Evolutionary conservation across 2,888 invertebrate genomes (phyloP).

Genomic region (Torymus aiolomorphi): DNA sequence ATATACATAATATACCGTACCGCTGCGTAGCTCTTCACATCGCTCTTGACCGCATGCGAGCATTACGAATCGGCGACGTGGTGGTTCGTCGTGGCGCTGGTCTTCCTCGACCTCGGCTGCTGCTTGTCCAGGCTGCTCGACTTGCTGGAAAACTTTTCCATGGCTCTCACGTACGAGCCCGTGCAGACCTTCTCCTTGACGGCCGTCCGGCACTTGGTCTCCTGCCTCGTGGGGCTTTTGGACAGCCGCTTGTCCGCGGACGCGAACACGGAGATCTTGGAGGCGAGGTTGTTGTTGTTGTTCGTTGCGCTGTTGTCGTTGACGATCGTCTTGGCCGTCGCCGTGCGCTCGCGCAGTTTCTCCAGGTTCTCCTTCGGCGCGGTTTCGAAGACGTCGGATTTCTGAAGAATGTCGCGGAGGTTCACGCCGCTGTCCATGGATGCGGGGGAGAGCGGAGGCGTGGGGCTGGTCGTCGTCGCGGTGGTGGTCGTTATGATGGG

Average conservation of each 20-base stretch:
- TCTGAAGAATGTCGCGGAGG: constrained; percentile 71
- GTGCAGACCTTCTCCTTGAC: constrained; percentile 74
- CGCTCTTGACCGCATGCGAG: not conserved
- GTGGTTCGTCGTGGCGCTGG: constrained; percentile 27
- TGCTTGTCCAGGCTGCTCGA: not conserved
- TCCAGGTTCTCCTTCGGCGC: constrained; percentile 70
- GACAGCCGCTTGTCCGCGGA: constrained; percentile 50
- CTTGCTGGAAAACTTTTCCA: constrained; percentile 72
- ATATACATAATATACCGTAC: too few species aligned
- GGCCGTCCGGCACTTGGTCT: constrained; percentile 36
- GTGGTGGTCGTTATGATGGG: too few species aligned
- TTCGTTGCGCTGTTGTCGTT: constrained; percentile 62
- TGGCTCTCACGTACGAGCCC: constrained; percentile 75
- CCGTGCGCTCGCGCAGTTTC: constrained; percentile 70
- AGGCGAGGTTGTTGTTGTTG: constrained; percentile 34
- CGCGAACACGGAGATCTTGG: constrained; percentile 46
- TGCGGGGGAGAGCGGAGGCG: constrained; percentile 39
- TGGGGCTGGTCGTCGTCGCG: constrained; percentile 5
- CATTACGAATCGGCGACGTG: constrained; percentile 21
- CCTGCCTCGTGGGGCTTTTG: constrained; percentile 55
- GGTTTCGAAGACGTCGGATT: constrained; percentile 65
- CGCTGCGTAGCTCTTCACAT: not conserved
- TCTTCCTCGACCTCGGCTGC: constrained; percentile 36
- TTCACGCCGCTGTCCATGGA: constrained; percentile 67
- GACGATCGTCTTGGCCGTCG: constrained; percentile 70